These are phyloP conservation scores for Pyrrhosoma nymphula DNA, from an alignment of 2,888 invertebrate species.

Conservation along the genomic window DNA sequence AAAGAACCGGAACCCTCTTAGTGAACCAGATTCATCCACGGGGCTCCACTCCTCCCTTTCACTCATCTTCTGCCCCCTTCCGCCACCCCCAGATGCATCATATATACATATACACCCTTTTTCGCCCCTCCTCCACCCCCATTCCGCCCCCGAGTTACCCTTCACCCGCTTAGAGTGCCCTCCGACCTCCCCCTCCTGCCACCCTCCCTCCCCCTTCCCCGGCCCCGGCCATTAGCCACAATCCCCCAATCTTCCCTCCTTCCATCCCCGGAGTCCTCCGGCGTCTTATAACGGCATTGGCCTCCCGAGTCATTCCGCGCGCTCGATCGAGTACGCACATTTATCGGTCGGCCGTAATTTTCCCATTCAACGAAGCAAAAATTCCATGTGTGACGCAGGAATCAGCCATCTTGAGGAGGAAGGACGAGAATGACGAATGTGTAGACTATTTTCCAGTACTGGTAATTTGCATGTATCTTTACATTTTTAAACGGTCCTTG, in stretches of 20 bases:
- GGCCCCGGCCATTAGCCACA: background rate
- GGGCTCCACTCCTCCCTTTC: constrained; percentile 37
- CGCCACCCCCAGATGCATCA: background rate
- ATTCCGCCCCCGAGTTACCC: background rate
- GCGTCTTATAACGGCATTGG: background rate
- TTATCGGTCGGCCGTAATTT: background rate
- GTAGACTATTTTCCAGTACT: background rate
- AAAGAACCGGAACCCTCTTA: constrained; percentile 65
- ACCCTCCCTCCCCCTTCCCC: background rate
- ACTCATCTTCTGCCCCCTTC: constrained; percentile 24
- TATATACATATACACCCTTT: constrained; percentile 10
- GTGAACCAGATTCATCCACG: constrained; percentile 61
- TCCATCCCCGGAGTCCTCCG: background rate
- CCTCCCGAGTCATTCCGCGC: background rate
- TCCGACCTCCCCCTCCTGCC: background rate
- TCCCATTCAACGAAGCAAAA: background rate
- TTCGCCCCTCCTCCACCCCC: background rate
- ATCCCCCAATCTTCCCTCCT: constrained; percentile 3
- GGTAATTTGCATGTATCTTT: background rate
- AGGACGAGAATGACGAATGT: background rate
- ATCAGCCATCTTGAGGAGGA: background rate
- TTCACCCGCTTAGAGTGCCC: background rate
- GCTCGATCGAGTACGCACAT: background rate
- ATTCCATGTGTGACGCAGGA: background rate
- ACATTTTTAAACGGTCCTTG: background rate